Evolutionary conservation across 2,113 vertebrate species (phyloP).

Genomic region (Picathartes gymnocephalus): DNA sequence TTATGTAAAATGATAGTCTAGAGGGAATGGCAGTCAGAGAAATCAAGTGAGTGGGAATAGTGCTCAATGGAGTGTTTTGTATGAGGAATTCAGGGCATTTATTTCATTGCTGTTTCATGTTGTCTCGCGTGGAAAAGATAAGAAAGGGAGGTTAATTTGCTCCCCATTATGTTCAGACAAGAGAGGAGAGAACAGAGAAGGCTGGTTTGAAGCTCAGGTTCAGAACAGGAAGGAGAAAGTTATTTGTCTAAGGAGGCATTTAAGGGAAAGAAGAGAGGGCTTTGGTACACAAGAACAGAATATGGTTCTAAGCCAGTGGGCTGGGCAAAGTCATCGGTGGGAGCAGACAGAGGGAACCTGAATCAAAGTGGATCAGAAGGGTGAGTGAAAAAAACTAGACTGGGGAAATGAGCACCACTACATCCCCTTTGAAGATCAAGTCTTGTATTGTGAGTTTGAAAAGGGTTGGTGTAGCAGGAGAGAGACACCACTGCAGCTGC

Average conservation of each 20-base stretch:
- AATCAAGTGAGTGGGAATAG: neutral
- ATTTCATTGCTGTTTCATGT: conserved; percentile 5
- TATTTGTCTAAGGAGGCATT: neutral
- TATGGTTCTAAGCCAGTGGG: neutral
- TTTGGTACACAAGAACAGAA: neutral
- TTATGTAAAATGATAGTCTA: neutral
- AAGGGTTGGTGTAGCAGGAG: neutral
- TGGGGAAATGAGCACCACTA: neutral
- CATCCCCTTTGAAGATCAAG: neutral
- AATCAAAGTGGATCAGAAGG: neutral
- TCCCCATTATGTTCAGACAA: neutral
- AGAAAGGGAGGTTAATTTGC: neutral
- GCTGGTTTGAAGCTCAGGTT: neutral
- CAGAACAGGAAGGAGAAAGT: neutral
- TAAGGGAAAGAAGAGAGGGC: neutral
- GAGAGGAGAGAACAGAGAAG: neutral
- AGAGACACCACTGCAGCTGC: neutral
- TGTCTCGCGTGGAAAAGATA: neutral
- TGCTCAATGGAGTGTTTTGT: conserved; percentile 4
- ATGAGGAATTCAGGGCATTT: neutral
- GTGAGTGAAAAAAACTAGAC: neutral
- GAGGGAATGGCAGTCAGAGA: neutral
- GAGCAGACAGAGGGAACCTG: neutral
- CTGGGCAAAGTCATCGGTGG: neutral
- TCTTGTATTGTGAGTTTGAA: neutral